Base-by-base conservation (phyloP, 2,797 vertebrate genomes). In the Paguma larvata region DNA sequence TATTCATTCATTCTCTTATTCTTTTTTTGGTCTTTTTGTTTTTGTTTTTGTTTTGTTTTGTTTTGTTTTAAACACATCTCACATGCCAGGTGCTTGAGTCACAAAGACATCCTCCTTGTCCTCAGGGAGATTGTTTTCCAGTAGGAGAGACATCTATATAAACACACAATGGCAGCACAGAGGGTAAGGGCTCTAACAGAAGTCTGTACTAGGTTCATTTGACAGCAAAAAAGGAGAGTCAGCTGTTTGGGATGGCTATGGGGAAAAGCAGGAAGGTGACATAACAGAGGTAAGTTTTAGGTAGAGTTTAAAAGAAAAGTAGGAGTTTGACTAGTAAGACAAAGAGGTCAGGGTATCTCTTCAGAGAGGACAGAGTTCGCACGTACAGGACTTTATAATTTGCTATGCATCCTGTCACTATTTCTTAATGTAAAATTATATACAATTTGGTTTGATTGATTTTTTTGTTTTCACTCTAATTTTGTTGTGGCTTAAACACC, bases 401-500 rank as follows among this genome's bases (percentile, higher is more conserved):
- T 95, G 16, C 38, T 19, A 77, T 93, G 56, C 13, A 72, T 62
- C 32, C 32, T 67, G 44, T 72, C 38, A 89, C 21, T 65, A 30
- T 62, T 93, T 93, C 77, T 79, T 21, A 44, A 53, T 90, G 78
- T 0, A 75, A 88, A 65, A 83, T 94, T 63, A 62, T 70, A 93
- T 11, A 73, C 1, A 34, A 82, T 48, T 96, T 90, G 44, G 10
- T 44, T 78, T 94, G 82, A 56, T 94, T 59, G 78, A 13, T 87
- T 90, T 34, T 77, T 19, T 86, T 89, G 62, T 59, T 93, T 97
- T 75, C 5, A 92, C 68, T 41, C 27, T 96, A 32, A 63, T 80
- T 85, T 63, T 96, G 13, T 62, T 92, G 65, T 92, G 46, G 62
- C 32, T 88, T 90, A 90, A 93, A 97, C 68, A 77, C 92, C 27